Percentiles rank a stretch among this genome's conserved stretches.
These are phyloP conservation scores for Karalla daura DNA, from an alignment of 2,797 vertebrate genomes.

Conservation along the genomic window DNA sequence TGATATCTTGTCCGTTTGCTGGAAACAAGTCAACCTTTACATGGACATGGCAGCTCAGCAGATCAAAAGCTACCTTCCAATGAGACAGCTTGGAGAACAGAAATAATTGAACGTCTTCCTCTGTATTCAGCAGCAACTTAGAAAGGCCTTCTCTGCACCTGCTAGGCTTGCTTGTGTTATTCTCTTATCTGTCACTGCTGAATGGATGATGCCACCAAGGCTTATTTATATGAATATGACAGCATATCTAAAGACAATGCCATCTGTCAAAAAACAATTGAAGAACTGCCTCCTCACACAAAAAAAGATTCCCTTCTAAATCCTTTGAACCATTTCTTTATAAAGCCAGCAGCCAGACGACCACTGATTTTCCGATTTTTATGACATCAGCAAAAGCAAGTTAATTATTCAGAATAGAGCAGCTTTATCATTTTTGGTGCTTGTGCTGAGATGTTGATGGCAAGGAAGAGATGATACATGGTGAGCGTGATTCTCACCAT, in stretches of 20 bases:
- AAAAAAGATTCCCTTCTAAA: conserved; percentile 62
- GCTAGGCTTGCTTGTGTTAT: conserved; percentile 83
- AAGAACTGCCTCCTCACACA: conserved; percentile 70
- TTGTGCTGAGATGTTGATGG: conserved; percentile 60
- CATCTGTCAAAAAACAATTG: conserved; percentile 79
- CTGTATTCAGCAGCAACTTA: conserved; percentile 32
- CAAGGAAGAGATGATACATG: conserved; percentile 75
- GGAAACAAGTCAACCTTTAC: conserved; percentile 79
- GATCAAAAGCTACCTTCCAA: conserved; percentile 81
- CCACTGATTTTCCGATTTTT: conserved; percentile 73
- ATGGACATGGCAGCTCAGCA: conserved; percentile 84
- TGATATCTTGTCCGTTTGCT: conserved; percentile 70
- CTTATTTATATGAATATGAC: conserved; percentile 71
- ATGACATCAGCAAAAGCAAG: conserved; percentile 82
- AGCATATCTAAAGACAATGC: conserved; percentile 75
- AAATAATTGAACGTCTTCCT: conserved; percentile 39
- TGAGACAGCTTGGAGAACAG: conserved; percentile 60
- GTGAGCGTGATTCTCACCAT: conserved; percentile 70
- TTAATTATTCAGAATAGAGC: conserved; percentile 77
- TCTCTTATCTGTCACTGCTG: conserved; percentile 63
- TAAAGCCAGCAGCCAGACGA: conserved; percentile 71
- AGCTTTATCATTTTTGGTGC: conserved; percentile 68
- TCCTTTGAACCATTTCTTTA: conserved; percentile 72
- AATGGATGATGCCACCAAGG: conserved; percentile 59
- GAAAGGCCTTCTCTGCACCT: conserved; percentile 73